Evolutionary conservation across 92 coral and sea anemone genomes (phyloP).

Genomic region (Porites rus): DNA sequence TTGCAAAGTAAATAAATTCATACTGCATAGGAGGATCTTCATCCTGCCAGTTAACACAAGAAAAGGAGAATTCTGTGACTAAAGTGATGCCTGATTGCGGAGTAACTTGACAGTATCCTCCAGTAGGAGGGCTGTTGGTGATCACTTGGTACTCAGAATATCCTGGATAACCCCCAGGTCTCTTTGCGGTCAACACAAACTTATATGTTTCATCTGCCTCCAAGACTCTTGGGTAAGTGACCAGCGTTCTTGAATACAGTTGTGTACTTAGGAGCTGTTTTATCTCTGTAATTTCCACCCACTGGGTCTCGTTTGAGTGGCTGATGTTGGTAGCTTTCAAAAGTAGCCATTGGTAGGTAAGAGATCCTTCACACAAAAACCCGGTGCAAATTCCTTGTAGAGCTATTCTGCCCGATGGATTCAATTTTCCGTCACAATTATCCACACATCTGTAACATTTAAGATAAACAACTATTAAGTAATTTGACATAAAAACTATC

Average conservation of each 20-base stretch:
- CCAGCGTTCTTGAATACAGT: conserved; percentile 45
- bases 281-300: background rate
- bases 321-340: background rate
- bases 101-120: conserved; percentile 56
- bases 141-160: conserved; percentile 56
- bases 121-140: conserved; percentile 62
- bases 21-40: conserved; percentile 64
- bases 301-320: background rate
- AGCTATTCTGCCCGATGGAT: conserved; percentile 70
- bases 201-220: conserved; percentile 24
- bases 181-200: conserved; percentile 34
- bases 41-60: conserved; percentile 72
- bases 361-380: conserved; percentile 33
- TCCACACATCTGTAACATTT: conserved; percentile 62
- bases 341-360: conserved; percentile 35
- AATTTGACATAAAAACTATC: too few relatives aligned
- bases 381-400: conserved; percentile 48
- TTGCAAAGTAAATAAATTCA: conserved; percentile 64
- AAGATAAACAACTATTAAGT: too few relatives aligned
- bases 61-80: conserved; percentile 57
- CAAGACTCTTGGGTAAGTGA: conserved; percentile 27
- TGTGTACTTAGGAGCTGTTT: conserved; percentile 9
- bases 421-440: conserved; percentile 60
- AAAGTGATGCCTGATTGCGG: conserved; percentile 67
- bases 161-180: conserved; percentile 51